Percentiles rank a stretch among this genome's conserved stretches.
These are phyloP conservation scores for Cataglyphis albicans DNA, from an alignment of 2,888 invertebrate species.

Conservation along the genomic window DNA sequence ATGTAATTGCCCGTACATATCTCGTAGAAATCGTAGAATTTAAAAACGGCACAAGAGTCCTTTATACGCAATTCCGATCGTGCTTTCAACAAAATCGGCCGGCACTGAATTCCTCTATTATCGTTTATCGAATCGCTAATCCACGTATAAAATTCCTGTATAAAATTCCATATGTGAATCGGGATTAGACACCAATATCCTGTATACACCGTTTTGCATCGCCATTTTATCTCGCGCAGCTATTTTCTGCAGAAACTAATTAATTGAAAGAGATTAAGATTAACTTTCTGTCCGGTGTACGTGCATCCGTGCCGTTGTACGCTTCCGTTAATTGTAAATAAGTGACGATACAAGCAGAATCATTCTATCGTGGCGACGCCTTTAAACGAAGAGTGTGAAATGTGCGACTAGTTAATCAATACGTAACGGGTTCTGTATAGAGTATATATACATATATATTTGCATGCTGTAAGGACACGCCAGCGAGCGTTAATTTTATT, in stretches of 20 bases:
- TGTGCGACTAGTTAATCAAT: conserved; percentile 64
- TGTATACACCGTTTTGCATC: not conserved
- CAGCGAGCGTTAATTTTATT: conserved; percentile 39
- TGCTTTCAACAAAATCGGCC: conserved; percentile 44
- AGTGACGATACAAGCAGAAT: conserved; percentile 5
- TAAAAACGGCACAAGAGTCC: conserved; percentile 44
- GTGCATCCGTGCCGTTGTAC: not conserved
- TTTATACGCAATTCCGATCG: conserved; percentile 37
- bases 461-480: conserved; percentile 36
- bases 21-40: conserved; percentile 54
- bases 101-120: conserved; percentile 2
- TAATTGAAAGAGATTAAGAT: conserved; percentile 26
- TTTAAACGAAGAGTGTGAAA: conserved; percentile 59
- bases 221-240: conserved; percentile 24
- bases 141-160: not conserved
- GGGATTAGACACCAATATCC: conserved; percentile 26
- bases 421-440: conserved; percentile 52
- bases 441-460: conserved; percentile 8
- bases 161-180: conserved; percentile 10
- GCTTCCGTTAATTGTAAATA: conserved; percentile 24
- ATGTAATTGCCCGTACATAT: conserved; percentile 59
- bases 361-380: conserved; percentile 41
- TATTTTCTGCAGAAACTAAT: conserved; percentile 31
- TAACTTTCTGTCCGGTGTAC: conserved; percentile 17
- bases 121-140: conserved; percentile 22